Evolutionary conservation across 2,888 invertebrate genomes (phyloP).

Genomic region (Nebria salina): DNA sequence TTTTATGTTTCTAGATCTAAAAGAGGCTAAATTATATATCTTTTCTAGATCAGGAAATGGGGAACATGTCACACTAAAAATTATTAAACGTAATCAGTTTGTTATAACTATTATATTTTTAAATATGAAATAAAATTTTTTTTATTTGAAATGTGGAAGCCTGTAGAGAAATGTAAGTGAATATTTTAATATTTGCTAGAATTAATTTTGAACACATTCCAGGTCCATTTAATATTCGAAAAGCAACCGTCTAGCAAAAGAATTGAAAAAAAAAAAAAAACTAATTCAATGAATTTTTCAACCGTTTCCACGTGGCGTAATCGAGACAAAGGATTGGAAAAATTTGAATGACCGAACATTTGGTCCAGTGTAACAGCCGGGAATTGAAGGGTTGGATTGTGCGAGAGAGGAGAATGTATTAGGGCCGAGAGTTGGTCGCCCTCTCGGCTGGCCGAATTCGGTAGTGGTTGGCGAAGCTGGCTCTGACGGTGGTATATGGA

Average conservation of each 20-base stretch:
- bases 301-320: no score
- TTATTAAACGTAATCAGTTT: no score
- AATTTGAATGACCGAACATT: neutral
- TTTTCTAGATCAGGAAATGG: neutral
- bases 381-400: neutral
- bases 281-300: no score
- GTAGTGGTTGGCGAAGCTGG: slow-evolving; percentile 3
- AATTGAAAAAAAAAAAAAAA: neutral
- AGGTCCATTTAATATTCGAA: no score
- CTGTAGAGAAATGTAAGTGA: no score
- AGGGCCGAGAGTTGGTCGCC: neutral
- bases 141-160: no score
- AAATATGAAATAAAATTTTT: no score
- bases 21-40: neutral
- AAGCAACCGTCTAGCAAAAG: neutral
- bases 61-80: no score
- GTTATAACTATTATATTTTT: no score
- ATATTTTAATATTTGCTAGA: neutral
- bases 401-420: neutral
- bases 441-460: slow-evolving; percentile 1
- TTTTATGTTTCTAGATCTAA: neutral
- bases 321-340: neutral
- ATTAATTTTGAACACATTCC: neutral
- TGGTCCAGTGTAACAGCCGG: neutral
- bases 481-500: slow-evolving; percentile 21